phyloP scores from a whole-genome alignment of 2,797 vertebrate species.

The Eremophila alpestris region DNA sequence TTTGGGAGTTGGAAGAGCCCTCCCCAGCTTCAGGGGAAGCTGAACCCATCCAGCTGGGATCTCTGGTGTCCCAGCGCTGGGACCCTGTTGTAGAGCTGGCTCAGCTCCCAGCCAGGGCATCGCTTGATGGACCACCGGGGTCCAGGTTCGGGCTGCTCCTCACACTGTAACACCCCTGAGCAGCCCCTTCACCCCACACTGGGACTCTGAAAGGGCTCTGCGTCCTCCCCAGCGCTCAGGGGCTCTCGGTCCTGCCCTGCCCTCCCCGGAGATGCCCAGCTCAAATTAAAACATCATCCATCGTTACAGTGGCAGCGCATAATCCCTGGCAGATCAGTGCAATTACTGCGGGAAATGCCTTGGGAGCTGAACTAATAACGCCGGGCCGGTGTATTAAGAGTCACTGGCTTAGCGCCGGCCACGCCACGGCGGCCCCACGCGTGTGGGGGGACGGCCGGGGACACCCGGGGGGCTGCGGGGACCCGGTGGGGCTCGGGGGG shows the following conservation, averaged over 20 bases:
- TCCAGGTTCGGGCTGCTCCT: background rate
- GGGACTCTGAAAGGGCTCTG: background rate
- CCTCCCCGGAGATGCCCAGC: background rate
- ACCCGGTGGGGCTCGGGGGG: background rate
- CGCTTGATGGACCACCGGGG: rapidly evolving
- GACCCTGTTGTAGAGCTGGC: rapidly evolving
- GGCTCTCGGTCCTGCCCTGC: background rate
- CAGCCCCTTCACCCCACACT: background rate
- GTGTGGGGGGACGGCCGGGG: background rate
- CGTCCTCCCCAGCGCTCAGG: background rate
- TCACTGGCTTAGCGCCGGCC: background rate
- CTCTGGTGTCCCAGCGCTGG: rapidly evolving
- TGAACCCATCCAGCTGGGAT: background rate
- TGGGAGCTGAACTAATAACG: conserved; percentile 52
- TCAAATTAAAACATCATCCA: conserved; percentile 55
- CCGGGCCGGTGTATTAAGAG: conserved; percentile 22
- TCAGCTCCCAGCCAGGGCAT: background rate
- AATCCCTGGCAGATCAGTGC: conserved; percentile 61
- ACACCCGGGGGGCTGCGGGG: background rate
- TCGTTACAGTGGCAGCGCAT: background rate
- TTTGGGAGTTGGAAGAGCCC: background rate
- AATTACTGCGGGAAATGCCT: conserved; percentile 56
- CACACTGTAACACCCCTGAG: background rate
- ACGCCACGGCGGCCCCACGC: background rate
- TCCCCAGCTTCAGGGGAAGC: background rate